phyloP scores from a whole-genome alignment of 2,888 invertebrate species.

The Gastrophysa polygoni region DNA sequence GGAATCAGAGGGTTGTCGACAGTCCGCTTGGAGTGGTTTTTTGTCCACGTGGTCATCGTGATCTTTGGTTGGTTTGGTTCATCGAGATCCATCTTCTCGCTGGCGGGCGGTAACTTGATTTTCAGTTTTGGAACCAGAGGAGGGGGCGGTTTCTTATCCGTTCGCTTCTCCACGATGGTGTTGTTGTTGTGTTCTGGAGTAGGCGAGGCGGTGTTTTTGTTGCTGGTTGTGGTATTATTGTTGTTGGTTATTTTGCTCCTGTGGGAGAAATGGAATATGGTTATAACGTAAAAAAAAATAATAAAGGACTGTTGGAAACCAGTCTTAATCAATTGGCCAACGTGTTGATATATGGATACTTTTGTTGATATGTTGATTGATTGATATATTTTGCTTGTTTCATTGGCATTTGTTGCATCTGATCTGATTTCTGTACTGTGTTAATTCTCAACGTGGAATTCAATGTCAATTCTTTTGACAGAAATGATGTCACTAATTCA shows the following conservation, averaged over 20 bases:
- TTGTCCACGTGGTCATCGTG: constrained; percentile 34
- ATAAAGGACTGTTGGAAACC: too few relatives aligned
- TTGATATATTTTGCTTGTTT: too few relatives aligned
- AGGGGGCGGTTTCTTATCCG: constrained; percentile 27
- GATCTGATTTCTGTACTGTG: too few relatives aligned
- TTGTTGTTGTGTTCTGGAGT: constrained; percentile 27
- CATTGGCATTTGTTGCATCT: too few relatives aligned
- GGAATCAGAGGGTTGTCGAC: constrained; percentile 58
- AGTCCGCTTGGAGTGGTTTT: constrained; percentile 27
- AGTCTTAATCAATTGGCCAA: too few relatives aligned
- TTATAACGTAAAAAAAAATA: too few relatives aligned
- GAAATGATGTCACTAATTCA: too few relatives aligned
- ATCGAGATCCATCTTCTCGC: constrained; percentile 31
- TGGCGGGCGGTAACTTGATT: constrained; percentile 32
- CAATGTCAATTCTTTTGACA: too few relatives aligned
- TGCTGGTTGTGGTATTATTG: constrained; percentile 32
- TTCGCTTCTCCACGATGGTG: constrained; percentile 27
- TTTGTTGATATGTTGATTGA: too few relatives aligned
- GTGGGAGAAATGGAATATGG: too few relatives aligned
- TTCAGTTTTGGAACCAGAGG: constrained; percentile 37
- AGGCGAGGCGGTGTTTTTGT: constrained; percentile 26
- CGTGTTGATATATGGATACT: too few relatives aligned
- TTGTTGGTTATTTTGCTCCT: constrained; percentile 18
- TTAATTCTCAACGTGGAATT: too few relatives aligned
- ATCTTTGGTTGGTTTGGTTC: constrained; percentile 22